phyloP scores from a whole-genome alignment of 2,888 invertebrate genomes.

The Electrophaes corylata region DNA sequence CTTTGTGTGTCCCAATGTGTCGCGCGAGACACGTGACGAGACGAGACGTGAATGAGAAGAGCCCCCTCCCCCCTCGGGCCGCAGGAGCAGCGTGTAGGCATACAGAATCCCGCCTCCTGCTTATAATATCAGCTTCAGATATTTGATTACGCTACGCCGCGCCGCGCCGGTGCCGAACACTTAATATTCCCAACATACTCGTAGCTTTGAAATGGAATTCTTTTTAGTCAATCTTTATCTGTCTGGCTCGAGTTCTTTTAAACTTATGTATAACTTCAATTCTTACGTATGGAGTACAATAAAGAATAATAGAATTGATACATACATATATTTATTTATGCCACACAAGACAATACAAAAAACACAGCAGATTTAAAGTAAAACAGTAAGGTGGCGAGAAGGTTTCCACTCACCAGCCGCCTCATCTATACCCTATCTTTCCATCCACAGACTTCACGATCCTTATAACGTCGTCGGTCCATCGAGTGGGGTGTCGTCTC shows the following conservation, averaged over 20 bases:
- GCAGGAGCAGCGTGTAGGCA: not conserved
- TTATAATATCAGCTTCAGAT: not conserved
- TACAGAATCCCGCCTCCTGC: not conserved
- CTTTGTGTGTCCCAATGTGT: not conserved
- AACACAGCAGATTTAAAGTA: too few relatives aligned
- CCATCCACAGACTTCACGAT: too few relatives aligned
- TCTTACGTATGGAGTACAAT: too few relatives aligned
- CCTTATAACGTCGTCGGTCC: too few relatives aligned
- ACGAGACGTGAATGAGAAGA: not conserved
- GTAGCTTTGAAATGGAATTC: not conserved
- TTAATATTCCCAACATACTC: not conserved
- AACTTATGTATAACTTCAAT: too few relatives aligned
- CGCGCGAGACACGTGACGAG: not conserved
- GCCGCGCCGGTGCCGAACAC: not conserved
- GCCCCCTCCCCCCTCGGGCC: not conserved
- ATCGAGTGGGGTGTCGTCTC: too few relatives aligned
- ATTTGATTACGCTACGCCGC: not conserved
- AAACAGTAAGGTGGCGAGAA: too few relatives aligned
- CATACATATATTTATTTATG: too few relatives aligned
- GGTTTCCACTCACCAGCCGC: too few relatives aligned
- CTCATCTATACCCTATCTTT: too few relatives aligned
- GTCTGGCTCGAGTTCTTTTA: not conserved
- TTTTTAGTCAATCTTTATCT: not conserved
- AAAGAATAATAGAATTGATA: too few relatives aligned
- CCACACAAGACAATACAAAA: too few relatives aligned